A percentile compares a stretch with the other conserved stretches of the same genome.
These are phyloP conservation scores for Lasioglossum baleicum DNA, from an alignment of 1,140 invertebrate genomes.

Conservation along the genomic window DNA sequence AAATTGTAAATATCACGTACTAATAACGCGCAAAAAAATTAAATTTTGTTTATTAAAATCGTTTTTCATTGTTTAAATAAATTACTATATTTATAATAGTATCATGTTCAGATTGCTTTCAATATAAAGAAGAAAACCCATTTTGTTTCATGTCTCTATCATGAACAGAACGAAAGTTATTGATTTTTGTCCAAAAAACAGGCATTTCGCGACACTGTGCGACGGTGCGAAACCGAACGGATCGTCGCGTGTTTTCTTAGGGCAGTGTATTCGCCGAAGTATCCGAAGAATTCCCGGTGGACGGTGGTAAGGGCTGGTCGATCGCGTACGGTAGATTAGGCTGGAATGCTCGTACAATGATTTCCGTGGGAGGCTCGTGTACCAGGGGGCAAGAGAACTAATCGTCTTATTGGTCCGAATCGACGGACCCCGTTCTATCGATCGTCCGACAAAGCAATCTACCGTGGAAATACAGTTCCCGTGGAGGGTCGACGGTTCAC, in stretches of 20 bases:
- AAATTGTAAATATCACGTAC: too few species aligned
- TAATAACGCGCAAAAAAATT: too few species aligned
- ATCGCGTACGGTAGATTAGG: slow-evolving; percentile 44
- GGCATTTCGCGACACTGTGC: too few species aligned
- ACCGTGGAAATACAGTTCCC: slow-evolving; percentile 15
- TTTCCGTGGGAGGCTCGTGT: slow-evolving; percentile 36
- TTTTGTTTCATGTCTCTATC: too few species aligned
- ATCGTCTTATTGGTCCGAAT: slow-evolving; percentile 54
- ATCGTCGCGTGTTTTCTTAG: slow-evolving; percentile 9
- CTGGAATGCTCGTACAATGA: slow-evolving; percentile 43
- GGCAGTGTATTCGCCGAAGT: slow-evolving; percentile 39
- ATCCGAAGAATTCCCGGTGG: slow-evolving; percentile 39
- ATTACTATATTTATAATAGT: too few species aligned
- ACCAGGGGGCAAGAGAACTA: slow-evolving; percentile 32
- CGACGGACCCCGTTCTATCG: slow-evolving; percentile 37
- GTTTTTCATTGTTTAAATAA: too few species aligned
- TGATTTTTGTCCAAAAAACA: too few species aligned
- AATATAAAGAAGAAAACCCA: too few species aligned
- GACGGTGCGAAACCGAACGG: too few species aligned
- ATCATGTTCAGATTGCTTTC: too few species aligned
- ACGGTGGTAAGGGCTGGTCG: background rate
- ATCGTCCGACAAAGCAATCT: slow-evolving; percentile 42
- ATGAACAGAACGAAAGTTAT: too few species aligned
- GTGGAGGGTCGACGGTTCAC: slow-evolving; percentile 25
- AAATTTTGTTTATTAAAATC: too few species aligned